Base-by-base conservation (phyloP, 1,140 invertebrate genomes). In the Pogonognathellus flavescens region DNA sequence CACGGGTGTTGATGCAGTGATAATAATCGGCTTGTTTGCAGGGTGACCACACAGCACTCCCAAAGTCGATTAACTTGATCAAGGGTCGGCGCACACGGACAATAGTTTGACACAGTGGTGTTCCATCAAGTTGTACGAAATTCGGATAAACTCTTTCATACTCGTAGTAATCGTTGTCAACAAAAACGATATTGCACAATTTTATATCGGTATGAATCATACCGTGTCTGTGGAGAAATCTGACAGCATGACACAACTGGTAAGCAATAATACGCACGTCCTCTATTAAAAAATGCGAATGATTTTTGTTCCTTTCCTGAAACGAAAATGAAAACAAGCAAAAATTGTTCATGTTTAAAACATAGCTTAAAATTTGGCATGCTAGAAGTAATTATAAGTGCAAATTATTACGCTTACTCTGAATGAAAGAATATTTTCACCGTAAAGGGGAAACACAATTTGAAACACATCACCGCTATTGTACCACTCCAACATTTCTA, bases 391-490 rank as follows among this genome's bases (percentile, higher is more conserved):
- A 55, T 55, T 55, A 5, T 55, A 55, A 14, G 16, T 16, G 53
- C 2, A 5, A 55, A 55, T 55, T 87, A 94, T 9, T 6, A 66
- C 22, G 5, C 95, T 94, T 92, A 99, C 97, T 94, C 99, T 93
- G 92, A 99, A 99, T 92, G 99, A 98, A 92, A 99, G 99, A 86
- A 99, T 98, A 93, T 97, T 99, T 70, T 98, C 93, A 83, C 98
- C 98, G 82, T 99, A 93, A 94, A 99, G 97, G 92, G 99, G 97
- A 92, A 99, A 99, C 85, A 97, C 96, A 90, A 99, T 97, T 91
- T 98, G 99, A 94, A 99, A 98, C 91, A 99, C 98, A n/a, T 98
- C 98, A 92, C 98, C 97, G 91, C 98, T 99, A 91, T 99, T 97
- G 91, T 99, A 99, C 96, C 97, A 99, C 91, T 99, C 97, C 89